These are phyloP conservation scores for Lasiommata megera DNA, from an alignment of 2,888 invertebrate genomes.

Conservation along the genomic window DNA sequence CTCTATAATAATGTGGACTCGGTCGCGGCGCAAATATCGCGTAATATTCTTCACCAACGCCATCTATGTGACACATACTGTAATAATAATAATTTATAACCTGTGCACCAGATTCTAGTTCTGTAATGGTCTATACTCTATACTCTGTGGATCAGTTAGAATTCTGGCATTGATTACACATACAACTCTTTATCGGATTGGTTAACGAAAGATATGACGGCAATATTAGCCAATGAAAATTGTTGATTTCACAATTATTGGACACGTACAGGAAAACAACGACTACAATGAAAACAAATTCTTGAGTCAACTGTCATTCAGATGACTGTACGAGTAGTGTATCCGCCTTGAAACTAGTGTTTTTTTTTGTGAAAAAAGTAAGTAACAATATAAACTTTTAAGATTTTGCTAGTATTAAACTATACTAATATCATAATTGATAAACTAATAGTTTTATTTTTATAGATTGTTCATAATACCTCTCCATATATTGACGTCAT, in stretches of 20 bases:
- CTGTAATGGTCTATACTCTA: no score
- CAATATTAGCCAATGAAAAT: constrained; percentile 29
- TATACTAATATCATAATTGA: constrained; percentile 3
- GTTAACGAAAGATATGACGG: constrained; percentile 9
- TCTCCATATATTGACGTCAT: constrained; percentile 64
- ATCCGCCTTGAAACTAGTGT: constrained; percentile 64
- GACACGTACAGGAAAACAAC: constrained; percentile 48
- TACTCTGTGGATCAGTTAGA: constrained; percentile 10
- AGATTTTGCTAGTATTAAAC: constrained; percentile 10
- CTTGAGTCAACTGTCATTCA: constrained; percentile 60
- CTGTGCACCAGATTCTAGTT: background rate
- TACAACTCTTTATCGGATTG: constrained; percentile 23
- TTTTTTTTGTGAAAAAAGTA: constrained; percentile 56
- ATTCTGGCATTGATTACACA: constrained; percentile 19
- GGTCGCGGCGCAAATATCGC: background rate
- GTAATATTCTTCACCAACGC: background rate
- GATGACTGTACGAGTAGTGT: constrained; percentile 73
- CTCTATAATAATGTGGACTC: no score
- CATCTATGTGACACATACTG: background rate
- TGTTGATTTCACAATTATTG: constrained; percentile 13
- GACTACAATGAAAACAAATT: constrained; percentile 54
- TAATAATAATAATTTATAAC: background rate
- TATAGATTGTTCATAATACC: constrained; percentile 7
- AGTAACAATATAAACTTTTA: constrained; percentile 47
- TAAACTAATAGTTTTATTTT: background rate